Base-by-base conservation (phyloP, 1,140 invertebrate species). In the Ceratoteleas bidentatus region DNA sequence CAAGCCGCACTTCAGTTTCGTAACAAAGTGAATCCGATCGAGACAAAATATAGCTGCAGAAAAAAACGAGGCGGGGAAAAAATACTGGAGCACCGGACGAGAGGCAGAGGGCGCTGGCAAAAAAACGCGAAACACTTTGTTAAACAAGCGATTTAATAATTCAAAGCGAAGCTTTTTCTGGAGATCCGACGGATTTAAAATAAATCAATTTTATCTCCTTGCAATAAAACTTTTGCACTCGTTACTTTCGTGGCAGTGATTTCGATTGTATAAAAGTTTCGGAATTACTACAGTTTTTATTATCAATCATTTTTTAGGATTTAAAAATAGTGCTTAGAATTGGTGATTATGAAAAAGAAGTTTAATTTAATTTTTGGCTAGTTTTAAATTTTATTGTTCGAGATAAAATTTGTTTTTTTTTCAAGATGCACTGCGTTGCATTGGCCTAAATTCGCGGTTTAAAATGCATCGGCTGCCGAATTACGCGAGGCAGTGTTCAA, bases 1-100 rank as follows among this genome's bases (percentile, higher is more conserved):
- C 75, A 84, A 86, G 83, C 70, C 50, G 33, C 72, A 58, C 50
- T 66, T 54, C 60, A 77, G 53, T 86, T 84, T 85, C 60, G 72
- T 49, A 82, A 86, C 80, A 77, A 85, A 83, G 79, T 69, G 60
- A 78, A 69, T 57, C 38, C 57, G 50, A 77, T 77, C 57, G 73
- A 66, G 64, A 50, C 64, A 34, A 77, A 77, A 50, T 57, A 53
- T 64, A 64, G 58, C 50, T 53, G 56, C 36, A 16, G 4, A 45
- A 72, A 72, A 61, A n/a, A 47, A 13, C 54, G 43, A 56, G 7
- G 14, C 8, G 52, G 53, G 8, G 34, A 33, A 16, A 50, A 14
- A 64, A 5, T n/a, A 16, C 16, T 50, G 9, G 8, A 62, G 32
- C n/a, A n/a, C 13, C 15, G 60, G 14, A 34, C 68, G 56, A 13